Evolutionary conservation across 2,113 vertebrate species (phyloP).

Genomic region (Scomber japonicus): DNA sequence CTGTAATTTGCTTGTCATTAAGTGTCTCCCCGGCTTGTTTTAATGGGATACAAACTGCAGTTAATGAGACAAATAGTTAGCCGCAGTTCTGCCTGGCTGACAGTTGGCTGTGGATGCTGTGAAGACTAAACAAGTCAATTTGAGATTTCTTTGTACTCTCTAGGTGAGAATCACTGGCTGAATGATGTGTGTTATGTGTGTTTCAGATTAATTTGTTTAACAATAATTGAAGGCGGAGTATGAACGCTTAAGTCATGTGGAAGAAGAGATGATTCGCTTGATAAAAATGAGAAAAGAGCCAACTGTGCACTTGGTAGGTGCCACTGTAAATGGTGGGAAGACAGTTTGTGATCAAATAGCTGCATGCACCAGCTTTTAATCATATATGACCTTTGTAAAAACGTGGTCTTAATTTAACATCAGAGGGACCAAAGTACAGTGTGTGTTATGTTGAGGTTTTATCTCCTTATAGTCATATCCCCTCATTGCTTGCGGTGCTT

Average conservation of each 20-base stretch:
- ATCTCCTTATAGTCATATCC: conserved; percentile 73
- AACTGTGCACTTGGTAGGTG: conserved; percentile 15
- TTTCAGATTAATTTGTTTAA: conserved; percentile 34
- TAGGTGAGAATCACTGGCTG: conserved; percentile 40
- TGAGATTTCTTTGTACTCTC: conserved; percentile 63
- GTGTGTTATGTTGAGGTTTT: conserved; percentile 70
- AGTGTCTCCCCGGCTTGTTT: conserved; percentile 68
- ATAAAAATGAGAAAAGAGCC: conserved; percentile 27
- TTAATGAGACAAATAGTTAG: conserved; percentile 81
- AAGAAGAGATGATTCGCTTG: conserved; percentile 8
- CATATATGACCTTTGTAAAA: conserved; percentile 74
- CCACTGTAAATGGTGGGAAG: conserved; percentile 36
- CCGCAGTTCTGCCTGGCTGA: conserved; percentile 66
- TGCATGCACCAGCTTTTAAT: conserved; percentile 67
- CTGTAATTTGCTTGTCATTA: conserved; percentile 82
- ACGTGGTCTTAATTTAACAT: conserved; percentile 75
- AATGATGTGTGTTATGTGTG: conserved; percentile 19
- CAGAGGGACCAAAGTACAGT: conserved; percentile 59
- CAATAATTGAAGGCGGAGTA: conserved; percentile 1
- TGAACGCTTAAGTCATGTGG: conserved; percentile 35
- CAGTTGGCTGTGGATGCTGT: conserved; percentile 62
- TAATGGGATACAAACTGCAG: conserved; percentile 81
- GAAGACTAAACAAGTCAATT: conserved; percentile 69
- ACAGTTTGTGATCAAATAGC: conserved; percentile 54
- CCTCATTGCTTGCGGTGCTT: conserved; percentile 64